Evolutionary conservation across 2,888 invertebrate species (phyloP), one percentile per base, ranked within the genome.

Genomic region (Drosophila kambysellisi): DNA sequence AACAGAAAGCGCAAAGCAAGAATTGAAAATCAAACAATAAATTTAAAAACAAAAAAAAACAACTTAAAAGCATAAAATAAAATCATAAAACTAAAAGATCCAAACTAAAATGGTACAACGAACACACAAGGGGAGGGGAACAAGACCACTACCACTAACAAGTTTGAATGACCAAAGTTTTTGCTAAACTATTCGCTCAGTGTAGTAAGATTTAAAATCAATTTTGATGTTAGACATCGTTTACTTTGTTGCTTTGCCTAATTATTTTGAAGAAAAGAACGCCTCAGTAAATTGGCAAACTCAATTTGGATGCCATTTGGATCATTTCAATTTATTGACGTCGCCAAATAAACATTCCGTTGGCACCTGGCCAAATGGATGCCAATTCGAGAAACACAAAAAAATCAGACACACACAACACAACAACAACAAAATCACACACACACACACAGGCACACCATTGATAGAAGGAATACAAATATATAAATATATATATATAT

Each of bases 291-390:
- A 76, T 67, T 76, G 69, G 69, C 70, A 58, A 76, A 58, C 33
- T 39, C 46, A 64, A 76, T 73, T 76, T 66, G 70, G 52, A 63
- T 76, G 73, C 69, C 76, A 85, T 81, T 83, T 78, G 76, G 74
- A 81, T 88, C 73, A 81, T 84, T 84, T 86, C 75, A 73, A 86
- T 82, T 77, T 71, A 83, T 83, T 76, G 82, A 83, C 76, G 84
- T 71, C 70, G 71, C 76, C 76, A 76, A 79, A 70, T 65, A 80
- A 87, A 89, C 87, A 89, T 87, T 82, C 70, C 68, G 61, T 73
- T 87, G 87, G 87, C 89, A 59, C 4, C 48, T 6, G 56, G 73
- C 87, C 87, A 89, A 86, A 86, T 83, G 69, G 82, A 82, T 82
- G 83, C 84, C 86, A 75, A 77, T 76, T 74, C 69, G 74, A 71